Evolutionary conservation across 37 sponge, comb jelly and placozoan species (phyloP).

Genomic region (Bolinopsis microptera): DNA sequence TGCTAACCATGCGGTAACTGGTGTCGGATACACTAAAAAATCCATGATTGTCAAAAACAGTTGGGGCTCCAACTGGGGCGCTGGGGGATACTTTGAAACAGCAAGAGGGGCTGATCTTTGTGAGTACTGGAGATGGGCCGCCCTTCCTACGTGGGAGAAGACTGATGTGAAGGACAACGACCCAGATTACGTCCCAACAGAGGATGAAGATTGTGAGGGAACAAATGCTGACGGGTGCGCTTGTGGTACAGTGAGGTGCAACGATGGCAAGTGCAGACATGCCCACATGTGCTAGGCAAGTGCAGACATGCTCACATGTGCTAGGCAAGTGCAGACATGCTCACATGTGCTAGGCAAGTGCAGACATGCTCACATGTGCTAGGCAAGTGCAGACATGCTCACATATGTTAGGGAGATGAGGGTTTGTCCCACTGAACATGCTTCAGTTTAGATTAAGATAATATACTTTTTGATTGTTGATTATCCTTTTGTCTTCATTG

Average conservation of each 20-base stretch:
- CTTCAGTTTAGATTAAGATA: too few species aligned
- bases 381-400: too few species aligned
- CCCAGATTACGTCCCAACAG: not conserved
- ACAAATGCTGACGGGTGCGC: not conserved
- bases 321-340: too few species aligned
- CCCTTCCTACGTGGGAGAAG: not conserved
- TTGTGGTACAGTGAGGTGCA: slow-evolving; percentile 29
- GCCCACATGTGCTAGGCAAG: not conserved
- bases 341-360: too few species aligned
- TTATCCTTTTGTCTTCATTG: too few species aligned
- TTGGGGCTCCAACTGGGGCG: slow-evolving; percentile 23
- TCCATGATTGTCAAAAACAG: slow-evolving; percentile 30
- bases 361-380: too few species aligned
- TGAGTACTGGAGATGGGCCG: slow-evolving; percentile 2
- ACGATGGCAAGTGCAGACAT: not conserved
- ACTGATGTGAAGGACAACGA: not conserved
- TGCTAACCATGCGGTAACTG: slow-evolving; percentile 32
- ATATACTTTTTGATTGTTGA: too few species aligned
- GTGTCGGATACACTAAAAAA: not conserved
- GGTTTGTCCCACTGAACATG: too few species aligned
- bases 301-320: not conserved
- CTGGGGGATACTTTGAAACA: not conserved
- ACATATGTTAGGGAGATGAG: too few species aligned
- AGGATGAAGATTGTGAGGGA: slow-evolving; percentile 13
- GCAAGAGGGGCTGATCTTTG: not conserved